phyloP scores from a whole-genome alignment of 2,113 vertebrate species.

The Trogon melanurus region DNA sequence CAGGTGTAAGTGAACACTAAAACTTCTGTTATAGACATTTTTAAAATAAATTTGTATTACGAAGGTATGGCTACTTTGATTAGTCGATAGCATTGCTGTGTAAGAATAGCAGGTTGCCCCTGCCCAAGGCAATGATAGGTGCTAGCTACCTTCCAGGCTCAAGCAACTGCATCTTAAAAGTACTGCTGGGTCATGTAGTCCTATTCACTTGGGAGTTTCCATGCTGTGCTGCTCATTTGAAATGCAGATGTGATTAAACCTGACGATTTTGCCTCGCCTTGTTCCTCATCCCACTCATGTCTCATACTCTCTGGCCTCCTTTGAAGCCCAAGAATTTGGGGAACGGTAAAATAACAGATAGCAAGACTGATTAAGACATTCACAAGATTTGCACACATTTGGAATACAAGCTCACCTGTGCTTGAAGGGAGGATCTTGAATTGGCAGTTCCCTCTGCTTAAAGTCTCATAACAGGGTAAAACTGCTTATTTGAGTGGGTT shows the following conservation, averaged over 20 bases:
- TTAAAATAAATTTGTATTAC: neutral
- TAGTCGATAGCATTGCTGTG: accelerated
- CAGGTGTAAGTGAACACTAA: neutral
- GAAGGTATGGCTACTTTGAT: neutral
- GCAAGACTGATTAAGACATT: neutral
- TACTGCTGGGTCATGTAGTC: too few species aligned
- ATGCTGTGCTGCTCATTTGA: neutral
- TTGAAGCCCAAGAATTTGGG: neutral
- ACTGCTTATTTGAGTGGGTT: neutral
- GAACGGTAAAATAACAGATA: neutral
- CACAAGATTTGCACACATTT: neutral
- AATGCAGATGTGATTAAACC: neutral
- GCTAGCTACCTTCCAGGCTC: neutral
- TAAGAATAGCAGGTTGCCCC: neutral
- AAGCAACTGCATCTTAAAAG: neutral
- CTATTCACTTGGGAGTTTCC: neutral
- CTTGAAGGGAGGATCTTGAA: neutral
- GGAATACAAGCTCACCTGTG: neutral
- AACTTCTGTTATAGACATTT: neutral
- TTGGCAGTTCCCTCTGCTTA: neutral
- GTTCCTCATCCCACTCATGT: neutral
- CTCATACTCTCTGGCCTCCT: neutral
- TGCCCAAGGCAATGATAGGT: neutral
- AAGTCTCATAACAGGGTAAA: neutral
- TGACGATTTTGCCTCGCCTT: neutral